These are phyloP conservation scores for Acanthococcus lagerstroemiae DNA, from an alignment of 2,888 invertebrate species.

Conservation along the genomic window DNA sequence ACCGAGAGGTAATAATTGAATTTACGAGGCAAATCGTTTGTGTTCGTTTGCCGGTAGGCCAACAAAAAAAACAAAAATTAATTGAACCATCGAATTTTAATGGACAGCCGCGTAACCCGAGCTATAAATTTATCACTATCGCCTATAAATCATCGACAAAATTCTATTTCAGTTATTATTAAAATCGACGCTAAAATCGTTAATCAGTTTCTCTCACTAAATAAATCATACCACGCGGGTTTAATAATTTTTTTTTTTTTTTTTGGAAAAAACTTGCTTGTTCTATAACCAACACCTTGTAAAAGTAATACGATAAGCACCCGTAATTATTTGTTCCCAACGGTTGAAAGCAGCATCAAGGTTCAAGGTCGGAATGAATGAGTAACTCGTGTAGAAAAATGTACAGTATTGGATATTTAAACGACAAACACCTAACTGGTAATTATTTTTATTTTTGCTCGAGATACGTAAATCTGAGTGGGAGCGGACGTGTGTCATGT, in stretches of 20 bases:
- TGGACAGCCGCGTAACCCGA: too few relatives aligned
- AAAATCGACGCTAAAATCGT: background rate
- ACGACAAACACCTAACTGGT: background rate
- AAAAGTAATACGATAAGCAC: background rate
- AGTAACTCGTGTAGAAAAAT: background rate
- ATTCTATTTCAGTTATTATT: background rate
- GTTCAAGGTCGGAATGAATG: background rate
- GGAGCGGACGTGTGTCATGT: too few relatives aligned
- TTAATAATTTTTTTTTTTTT: background rate
- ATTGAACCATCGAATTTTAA: too few relatives aligned
- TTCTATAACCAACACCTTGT: background rate
- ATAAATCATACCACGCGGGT: background rate
- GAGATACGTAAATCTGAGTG: too few relatives aligned
- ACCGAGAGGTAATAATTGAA: too few relatives aligned
- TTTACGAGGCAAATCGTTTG: too few relatives aligned
- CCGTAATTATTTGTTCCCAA: background rate
- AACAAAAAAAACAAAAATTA: too few relatives aligned
- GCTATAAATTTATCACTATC: background rate
- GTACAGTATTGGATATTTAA: background rate
- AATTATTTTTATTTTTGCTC: background rate
- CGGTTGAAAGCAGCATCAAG: background rate
- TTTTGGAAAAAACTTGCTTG: background rate
- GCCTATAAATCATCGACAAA: background rate
- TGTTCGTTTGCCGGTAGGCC: too few relatives aligned
- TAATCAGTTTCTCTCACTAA: background rate